phyloP scores from a whole-genome alignment of 2,888 invertebrate genomes.

The Linnaemya vulpina region DNA sequence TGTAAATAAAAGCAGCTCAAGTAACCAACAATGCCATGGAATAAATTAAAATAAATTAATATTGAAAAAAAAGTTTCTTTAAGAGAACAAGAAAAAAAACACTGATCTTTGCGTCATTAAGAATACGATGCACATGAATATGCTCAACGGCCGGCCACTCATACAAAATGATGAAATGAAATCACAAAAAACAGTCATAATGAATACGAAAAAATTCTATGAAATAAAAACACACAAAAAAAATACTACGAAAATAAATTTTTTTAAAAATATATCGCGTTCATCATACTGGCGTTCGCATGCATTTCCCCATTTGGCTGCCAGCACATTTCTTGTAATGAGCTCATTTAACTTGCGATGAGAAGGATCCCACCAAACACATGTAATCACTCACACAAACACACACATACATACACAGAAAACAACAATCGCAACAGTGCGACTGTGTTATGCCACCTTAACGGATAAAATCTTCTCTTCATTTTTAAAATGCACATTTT shows the following conservation, averaged over 20 bases:
- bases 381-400: neutral
- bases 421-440: constrained; percentile 2
- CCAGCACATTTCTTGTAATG: constrained; percentile 66
- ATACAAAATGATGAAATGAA: constrained; percentile 57
- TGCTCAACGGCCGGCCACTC: constrained; percentile 2
- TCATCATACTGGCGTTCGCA: constrained; percentile 27
- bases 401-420: neutral
- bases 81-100: constrained; percentile 17
- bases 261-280: too few relatives aligned
- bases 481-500: constrained; percentile 18
- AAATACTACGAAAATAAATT: constrained; percentile 40
- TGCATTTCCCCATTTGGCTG: constrained; percentile 71
- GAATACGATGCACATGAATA: constrained; percentile 62
- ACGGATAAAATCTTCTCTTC: constrained; percentile 33
- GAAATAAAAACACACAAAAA: neutral
- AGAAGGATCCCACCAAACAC: constrained; percentile 38
- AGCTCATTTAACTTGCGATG: constrained; percentile 55
- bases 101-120: constrained; percentile 65
- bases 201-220: neutral
- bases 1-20: constrained; percentile 4
- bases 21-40: constrained; percentile 36
- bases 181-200: constrained; percentile 8
- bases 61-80: neutral
- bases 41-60: constrained; percentile 33
- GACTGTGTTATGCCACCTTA: constrained; percentile 37